These are phyloP conservation scores for Sebastes fasciatus DNA, from an alignment of 2,113 vertebrate genomes.

Conservation along the genomic window DNA sequence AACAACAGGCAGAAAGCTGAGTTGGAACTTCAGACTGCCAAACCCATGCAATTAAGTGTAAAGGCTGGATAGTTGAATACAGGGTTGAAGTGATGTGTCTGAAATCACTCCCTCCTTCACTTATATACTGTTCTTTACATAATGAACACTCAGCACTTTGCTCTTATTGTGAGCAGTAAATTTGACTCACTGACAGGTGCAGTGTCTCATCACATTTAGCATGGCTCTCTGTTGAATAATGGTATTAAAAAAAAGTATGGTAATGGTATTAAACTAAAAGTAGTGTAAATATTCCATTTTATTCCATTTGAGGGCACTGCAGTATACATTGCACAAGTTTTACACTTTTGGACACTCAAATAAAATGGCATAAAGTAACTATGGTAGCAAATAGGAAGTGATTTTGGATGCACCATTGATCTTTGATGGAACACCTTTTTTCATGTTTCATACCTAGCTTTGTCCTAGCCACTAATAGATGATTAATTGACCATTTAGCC, in stretches of 20 bases:
- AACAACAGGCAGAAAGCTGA: conserved; percentile 11
- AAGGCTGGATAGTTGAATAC: conserved; percentile 29
- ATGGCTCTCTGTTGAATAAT: neutral
- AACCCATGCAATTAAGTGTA: conserved; percentile 30
- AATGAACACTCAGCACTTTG: conserved; percentile 15
- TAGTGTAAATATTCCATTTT: neutral
- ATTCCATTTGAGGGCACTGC: neutral
- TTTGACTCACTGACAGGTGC: neutral
- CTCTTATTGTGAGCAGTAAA: neutral
- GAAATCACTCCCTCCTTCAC: conserved; percentile 23
- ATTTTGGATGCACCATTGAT: neutral
- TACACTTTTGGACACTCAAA: neutral
- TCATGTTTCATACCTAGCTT: neutral
- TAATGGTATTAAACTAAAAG: neutral
- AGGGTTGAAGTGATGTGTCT: conserved; percentile 18
- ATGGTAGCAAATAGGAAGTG: neutral
- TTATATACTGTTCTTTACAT: conserved; percentile 2
- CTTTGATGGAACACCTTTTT: neutral
- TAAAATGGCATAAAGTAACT: neutral
- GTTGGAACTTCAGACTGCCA: conserved; percentile 33
- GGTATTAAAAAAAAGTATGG: neutral
- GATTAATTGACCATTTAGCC: neutral
- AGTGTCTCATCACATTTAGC: neutral
- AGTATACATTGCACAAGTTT: neutral
- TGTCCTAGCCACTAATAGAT: neutral